These are phyloP conservation scores for Neosalanx taihuensis DNA, from an alignment of 2,797 vertebrate species.

Conservation along the genomic window DNA sequence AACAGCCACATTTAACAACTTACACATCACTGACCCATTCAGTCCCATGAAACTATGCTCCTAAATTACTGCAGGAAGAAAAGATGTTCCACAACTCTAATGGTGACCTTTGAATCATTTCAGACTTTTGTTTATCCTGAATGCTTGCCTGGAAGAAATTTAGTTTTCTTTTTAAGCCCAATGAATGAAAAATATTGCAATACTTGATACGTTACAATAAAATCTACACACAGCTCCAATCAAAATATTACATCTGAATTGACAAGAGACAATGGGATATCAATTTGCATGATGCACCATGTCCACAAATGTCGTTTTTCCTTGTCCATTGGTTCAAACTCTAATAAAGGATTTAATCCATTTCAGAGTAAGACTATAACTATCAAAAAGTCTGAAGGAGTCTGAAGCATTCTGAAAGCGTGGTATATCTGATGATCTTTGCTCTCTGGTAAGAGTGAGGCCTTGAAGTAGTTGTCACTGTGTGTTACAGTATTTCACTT, in stretches of 20 bases:
- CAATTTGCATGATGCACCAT: no score
- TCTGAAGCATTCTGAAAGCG: no score
- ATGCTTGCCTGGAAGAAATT: constrained; percentile 33
- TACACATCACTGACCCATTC: constrained; percentile 26
- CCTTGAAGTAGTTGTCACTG: no score
- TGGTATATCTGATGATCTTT: no score
- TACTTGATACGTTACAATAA: not conserved
- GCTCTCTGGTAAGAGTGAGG: no score
- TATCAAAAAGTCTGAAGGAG: no score
- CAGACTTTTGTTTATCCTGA: constrained; percentile 31
- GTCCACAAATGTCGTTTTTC: no score
- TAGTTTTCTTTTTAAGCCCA: constrained; percentile 1
- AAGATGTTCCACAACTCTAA: constrained; percentile 24
- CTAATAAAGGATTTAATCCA: no score
- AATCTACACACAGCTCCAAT: not conserved
- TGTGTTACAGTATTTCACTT: not conserved
- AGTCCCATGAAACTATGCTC: constrained; percentile 1
- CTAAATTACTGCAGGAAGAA: constrained; percentile 22
- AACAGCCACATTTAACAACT: constrained; percentile 24
- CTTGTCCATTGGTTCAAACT: no score
- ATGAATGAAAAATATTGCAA: not conserved
- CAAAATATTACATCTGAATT: not conserved
- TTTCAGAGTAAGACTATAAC: no score
- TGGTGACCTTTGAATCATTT: not conserved
- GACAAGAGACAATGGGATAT: no score